These are phyloP conservation scores for Dreissena rostriformis DNA, from an alignment of 1,140 invertebrate species.

Conservation along the genomic window DNA sequence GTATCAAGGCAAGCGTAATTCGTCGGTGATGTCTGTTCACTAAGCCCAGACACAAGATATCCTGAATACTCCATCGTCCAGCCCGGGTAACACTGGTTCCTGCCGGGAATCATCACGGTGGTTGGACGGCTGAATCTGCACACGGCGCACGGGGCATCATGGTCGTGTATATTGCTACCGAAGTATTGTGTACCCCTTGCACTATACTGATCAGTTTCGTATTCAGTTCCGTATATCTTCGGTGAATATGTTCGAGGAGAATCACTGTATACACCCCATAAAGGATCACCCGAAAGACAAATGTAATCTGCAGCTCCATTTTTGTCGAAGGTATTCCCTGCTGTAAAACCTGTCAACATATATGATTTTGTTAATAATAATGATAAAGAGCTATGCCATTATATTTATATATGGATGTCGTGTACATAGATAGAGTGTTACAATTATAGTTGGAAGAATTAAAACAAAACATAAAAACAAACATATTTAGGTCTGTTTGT, in stretches of 20 bases:
- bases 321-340: not conserved
- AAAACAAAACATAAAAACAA: too few relatives aligned
- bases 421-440: too few relatives aligned
- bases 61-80: constrained; percentile 4
- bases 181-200: not conserved
- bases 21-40: not conserved
- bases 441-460: too few relatives aligned
- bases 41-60: not conserved
- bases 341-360: constrained; percentile 15
- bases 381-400: too few relatives aligned
- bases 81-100: constrained; percentile 8
- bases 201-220: not conserved
- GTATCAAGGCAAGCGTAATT: constrained; percentile 22
- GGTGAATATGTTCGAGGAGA: not conserved
- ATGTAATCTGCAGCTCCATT: constrained; percentile 35
- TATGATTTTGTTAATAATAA: too few relatives aligned
- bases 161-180: constrained; percentile 1
- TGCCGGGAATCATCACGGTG: constrained; percentile 41
- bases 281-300: constrained; percentile 28
- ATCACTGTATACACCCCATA: constrained; percentile 14
- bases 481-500: too few relatives aligned
- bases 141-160: constrained; percentile 36
- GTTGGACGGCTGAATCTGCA: constrained; percentile 1
- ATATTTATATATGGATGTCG: too few relatives aligned
- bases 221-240: constrained; percentile 43